These are phyloP conservation scores for Yoshiicerus persimilis DNA, from an alignment of 1,140 invertebrate species.

Conservation along the genomic window DNA sequence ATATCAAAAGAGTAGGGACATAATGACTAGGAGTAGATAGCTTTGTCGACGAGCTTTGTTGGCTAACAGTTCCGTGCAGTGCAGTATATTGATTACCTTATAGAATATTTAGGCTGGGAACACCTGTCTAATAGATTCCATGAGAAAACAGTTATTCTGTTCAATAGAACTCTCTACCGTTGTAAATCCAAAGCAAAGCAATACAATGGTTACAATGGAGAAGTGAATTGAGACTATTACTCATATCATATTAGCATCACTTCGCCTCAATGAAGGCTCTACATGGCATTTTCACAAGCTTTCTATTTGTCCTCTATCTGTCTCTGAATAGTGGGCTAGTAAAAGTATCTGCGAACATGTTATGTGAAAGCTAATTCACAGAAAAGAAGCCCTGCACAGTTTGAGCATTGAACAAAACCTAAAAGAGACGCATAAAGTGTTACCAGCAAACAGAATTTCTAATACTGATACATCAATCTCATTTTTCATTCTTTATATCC, in stretches of 20 bases:
- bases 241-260: not conserved
- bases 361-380: not conserved
- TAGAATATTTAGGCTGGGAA: slow-evolving; percentile 36
- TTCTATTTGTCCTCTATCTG: not conserved
- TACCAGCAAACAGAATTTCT: not conserved
- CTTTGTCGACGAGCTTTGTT: not conserved
- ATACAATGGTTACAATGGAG: not conserved
- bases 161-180: not conserved
- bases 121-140: slow-evolving; percentile 23
- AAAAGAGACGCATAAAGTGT: not conserved
- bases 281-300: not conserved
- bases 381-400: not conserved
- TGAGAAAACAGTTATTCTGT: not conserved
- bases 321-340: not conserved
- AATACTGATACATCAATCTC: not conserved
- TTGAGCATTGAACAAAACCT: not conserved
- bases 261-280: not conserved
- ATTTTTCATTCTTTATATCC: not conserved
- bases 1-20: not conserved
- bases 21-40: not conserved
- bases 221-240: not conserved
- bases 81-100: not conserved
- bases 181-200: not conserved
- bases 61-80: not conserved
- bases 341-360: no score